Conservation (phyloP, 2,797 vertebrate species). For the Oryzias sinensis region DNA sequence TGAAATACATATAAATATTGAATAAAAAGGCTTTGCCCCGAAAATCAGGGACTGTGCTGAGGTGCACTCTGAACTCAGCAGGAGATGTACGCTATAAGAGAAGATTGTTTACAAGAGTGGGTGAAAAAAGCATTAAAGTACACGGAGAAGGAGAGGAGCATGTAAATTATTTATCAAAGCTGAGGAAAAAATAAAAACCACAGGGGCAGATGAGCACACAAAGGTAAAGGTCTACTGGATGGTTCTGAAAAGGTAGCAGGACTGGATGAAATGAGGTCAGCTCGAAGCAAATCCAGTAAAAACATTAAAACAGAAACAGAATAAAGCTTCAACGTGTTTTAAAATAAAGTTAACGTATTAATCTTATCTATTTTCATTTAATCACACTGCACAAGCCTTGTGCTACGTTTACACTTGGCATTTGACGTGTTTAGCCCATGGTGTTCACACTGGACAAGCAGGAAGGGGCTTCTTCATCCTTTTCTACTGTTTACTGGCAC, state of each 20-base stretch:
- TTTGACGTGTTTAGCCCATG: too few species aligned
- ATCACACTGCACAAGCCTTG: constrained; percentile 9
- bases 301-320: constrained; percentile 7
- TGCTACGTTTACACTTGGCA: too few species aligned
- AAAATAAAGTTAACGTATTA: neutral
- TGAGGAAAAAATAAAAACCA: constrained; percentile 38
- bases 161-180: constrained; percentile 74
- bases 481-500: too few species aligned
- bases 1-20: constrained; percentile 43
- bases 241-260: constrained; percentile 15
- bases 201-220: constrained; percentile 61
- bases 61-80: constrained; percentile 55
- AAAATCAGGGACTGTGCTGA: constrained; percentile 38
- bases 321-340: constrained; percentile 8
- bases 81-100: constrained; percentile 39
- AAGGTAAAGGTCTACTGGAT: constrained; percentile 45
- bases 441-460: too few species aligned
- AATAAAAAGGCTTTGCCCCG: constrained; percentile 30
- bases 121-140: constrained; percentile 65
- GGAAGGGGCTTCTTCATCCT: too few species aligned
- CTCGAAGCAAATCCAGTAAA: neutral
- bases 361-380: constrained; percentile 20
- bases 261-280: constrained; percentile 7
- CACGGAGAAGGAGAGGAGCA: constrained; percentile 66
- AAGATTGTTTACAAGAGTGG: constrained; percentile 45